Percentiles rank a stretch among this genome's conserved stretches.
phyloP scores from a whole-genome alignment of 2,888 invertebrate species.

The Physocephala rufipes region DNA sequence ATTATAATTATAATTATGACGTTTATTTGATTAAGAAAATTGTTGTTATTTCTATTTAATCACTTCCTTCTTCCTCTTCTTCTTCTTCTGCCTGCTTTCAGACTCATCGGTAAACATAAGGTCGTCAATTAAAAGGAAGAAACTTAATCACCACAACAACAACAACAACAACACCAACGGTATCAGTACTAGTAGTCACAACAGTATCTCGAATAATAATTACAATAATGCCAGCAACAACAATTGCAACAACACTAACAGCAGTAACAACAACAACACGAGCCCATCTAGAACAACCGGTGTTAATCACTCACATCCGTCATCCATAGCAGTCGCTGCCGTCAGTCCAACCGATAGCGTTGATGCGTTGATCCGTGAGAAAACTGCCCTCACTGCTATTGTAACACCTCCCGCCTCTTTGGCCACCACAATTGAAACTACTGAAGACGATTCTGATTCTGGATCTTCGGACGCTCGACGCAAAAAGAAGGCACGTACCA shows the following conservation, averaged over 20 bases:
- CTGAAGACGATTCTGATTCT: conserved; percentile 68
- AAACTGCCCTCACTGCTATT: conserved; percentile 46
- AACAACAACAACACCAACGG: conserved; percentile 5
- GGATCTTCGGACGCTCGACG: conserved; percentile 69
- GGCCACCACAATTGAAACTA: conserved; percentile 55
- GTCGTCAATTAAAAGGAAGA: conserved; percentile 60
- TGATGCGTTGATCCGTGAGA: conserved; percentile 56
- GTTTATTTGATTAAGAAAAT: background rate
- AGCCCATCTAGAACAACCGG: conserved; percentile 30
- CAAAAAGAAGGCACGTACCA: conserved; percentile 90
- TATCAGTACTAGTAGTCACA: conserved; percentile 6
- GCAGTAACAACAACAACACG: background rate
- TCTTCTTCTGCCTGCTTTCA: conserved; percentile 1
- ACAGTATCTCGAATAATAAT: too few species aligned
- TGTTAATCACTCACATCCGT: background rate
- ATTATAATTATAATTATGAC: background rate
- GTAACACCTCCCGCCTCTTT: conserved; percentile 42
- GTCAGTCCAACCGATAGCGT: conserved; percentile 56
- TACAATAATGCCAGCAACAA: background rate
- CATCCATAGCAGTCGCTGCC: conserved; percentile 4
- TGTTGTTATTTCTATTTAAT: background rate
- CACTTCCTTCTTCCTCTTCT: background rate
- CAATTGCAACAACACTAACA: background rate
- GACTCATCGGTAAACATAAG: conserved; percentile 46
- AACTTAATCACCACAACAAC: conserved; percentile 44